phyloP scores from a whole-genome alignment of 1,140 invertebrate genomes.

The Lordiphosa clarofinis region DNA sequence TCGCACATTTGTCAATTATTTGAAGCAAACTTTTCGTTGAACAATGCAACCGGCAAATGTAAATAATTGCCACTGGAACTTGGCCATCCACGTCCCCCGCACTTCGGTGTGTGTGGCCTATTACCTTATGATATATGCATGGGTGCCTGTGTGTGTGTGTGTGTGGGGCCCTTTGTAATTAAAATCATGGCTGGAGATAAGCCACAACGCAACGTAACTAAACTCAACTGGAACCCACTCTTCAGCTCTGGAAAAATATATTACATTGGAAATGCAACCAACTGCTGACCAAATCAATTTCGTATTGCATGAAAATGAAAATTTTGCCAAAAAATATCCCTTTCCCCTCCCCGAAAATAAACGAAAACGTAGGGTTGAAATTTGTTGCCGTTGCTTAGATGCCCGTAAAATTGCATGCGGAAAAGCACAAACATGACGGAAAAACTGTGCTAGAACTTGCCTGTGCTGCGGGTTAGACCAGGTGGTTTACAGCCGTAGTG shows the following conservation, averaged over 20 bases:
- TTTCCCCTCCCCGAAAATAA: no score
- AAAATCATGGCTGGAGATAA: constrained; percentile 11
- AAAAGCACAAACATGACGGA: constrained; percentile 6
- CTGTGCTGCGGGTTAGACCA: constrained; percentile 1
- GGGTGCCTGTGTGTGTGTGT: not conserved
- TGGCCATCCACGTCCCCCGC: constrained; percentile 5
- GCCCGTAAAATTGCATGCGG: constrained; percentile 14
- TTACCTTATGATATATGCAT: constrained; percentile 14
- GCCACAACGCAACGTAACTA: constrained; percentile 2
- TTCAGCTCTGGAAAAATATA: constrained; percentile 2
- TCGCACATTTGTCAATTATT: constrained; percentile 10
- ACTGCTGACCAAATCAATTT: constrained; percentile 16
- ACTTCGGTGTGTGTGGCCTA: not conserved
- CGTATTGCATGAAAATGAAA: constrained; percentile 12
- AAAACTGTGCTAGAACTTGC: constrained; percentile 5
- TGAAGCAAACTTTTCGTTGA: constrained; percentile 7
- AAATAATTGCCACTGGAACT: constrained; percentile 15
- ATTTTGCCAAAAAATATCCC: constrained; percentile 1
- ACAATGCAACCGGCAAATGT: constrained; percentile 7
- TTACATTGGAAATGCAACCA: constrained; percentile 13
- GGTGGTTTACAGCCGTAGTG: not conserved
- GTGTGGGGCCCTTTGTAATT: constrained; percentile 8
- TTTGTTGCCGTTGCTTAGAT: constrained; percentile 11
- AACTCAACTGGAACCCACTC: constrained; percentile 2
- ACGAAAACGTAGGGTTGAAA: constrained; percentile 6